Conservation (phyloP, 2,113 vertebrate species). For the Beaufortia kweichowensis region DNA sequence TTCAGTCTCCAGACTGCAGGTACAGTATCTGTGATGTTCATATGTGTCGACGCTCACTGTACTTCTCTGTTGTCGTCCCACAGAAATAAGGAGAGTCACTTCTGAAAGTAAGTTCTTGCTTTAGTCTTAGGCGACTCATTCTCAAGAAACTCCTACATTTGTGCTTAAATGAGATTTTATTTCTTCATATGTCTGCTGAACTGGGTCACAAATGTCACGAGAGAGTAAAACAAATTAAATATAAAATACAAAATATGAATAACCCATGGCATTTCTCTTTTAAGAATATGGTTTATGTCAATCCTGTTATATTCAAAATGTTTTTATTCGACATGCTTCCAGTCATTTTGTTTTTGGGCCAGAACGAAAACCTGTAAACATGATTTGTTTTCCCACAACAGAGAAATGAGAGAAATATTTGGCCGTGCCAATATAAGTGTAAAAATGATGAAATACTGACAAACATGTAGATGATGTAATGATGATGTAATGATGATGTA, state of each 20-base stretch:
- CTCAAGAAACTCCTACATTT: conserved; percentile 1
- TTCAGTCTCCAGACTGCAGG: conserved; percentile 1
- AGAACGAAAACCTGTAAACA: not conserved
- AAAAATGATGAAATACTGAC: not conserved
- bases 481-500: no score
- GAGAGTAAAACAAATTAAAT: no score
- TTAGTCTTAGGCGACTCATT: conserved; percentile 17
- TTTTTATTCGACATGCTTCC: no score
- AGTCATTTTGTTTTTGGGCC: no score
- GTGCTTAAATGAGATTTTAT: no score
- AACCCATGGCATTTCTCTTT: no score
- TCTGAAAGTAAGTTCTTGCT: conserved; percentile 54
- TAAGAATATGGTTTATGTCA: no score
- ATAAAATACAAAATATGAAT: no score
- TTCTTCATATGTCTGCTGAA: no score
- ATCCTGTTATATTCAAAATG: no score
- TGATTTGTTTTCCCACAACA: not conserved
- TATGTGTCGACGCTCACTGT: conserved; percentile 40
- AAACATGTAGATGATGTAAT: no score
- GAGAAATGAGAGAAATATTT: not conserved
- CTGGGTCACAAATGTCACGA: no score
- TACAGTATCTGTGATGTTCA: conserved; percentile 24
- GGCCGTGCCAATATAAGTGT: not conserved
- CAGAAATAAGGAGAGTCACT: conserved; percentile 57
- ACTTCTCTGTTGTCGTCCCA: conserved; percentile 33